Evolutionary conservation across 2,888 invertebrate genomes (phyloP), one percentile per base, ranked within the genome.

Genomic region (Megastigmus dorsalis): DNA sequence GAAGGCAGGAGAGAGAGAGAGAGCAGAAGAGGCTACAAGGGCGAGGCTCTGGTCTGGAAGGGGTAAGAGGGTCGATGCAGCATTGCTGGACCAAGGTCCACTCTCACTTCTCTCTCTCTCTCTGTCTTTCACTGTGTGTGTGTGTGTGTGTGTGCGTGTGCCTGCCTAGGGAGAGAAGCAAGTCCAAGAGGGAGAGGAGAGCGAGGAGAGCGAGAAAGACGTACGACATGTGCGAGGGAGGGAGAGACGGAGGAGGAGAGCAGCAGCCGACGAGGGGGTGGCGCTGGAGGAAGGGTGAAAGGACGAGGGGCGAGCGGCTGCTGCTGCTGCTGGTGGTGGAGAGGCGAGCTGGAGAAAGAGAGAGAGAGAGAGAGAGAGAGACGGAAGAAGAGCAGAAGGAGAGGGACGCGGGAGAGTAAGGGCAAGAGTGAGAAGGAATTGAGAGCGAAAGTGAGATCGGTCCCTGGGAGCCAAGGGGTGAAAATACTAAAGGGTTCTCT

Each of bases 61-160:
- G 82, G 84, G 84, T 81, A 82, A 84, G 83, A 84, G 83, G 86
- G 86, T 86, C 86, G 86, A 86, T 86, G 85, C 84, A 85, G 82
- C 57, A 26, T 33, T 80, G 84, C 85, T 85, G 85, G 86, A 86
- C 86, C 85, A 85, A 85, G 85, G 86, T 86, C 86, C 86, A 84
- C 86, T 86, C 85, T 85, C 85, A 84, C 86, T 86, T 84, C 81
- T 75, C 45, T 41, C 60, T 72, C 50, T 36, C 18, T 13, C 63
- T 45, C 6, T n/a, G n/a, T n/a, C n/a, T n/a, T n/a, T n/a, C n/a
- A n/a, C n/a, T n/a, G 38, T 15, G 33, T 4, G 18, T 15, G 28
- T 10, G 18, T 3, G 45, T 13, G 45, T n/a, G 38, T 15, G 33
- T 4, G 18, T 15, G 28, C n/a, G 18, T 3, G 45, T 13, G 45